phyloP scores from a whole-genome alignment of 1,140 invertebrate species.

The Myzus persicae region DNA sequence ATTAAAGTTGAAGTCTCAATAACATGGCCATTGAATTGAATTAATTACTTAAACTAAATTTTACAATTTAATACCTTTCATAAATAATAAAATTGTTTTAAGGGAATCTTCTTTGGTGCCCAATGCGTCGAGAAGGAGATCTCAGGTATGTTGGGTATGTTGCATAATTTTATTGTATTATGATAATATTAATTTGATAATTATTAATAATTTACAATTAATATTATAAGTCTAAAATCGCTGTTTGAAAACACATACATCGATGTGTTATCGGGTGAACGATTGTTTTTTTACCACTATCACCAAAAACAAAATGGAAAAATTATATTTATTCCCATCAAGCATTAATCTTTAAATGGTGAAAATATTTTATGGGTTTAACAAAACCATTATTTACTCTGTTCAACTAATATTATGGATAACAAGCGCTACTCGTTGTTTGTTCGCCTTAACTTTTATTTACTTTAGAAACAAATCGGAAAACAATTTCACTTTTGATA shows the following conservation, averaged over 20 bases:
- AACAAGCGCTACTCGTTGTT: constrained; percentile 40
- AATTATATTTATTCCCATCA: not conserved
- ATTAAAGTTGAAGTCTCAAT: no score
- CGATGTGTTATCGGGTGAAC: not conserved
- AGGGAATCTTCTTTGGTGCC: no score
- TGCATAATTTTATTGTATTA: no score
- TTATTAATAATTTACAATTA: no score
- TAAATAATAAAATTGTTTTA: no score
- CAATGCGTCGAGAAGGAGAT: no score
- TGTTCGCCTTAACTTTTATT: constrained; percentile 42
- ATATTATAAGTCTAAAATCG: not conserved
- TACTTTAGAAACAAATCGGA: constrained; percentile 55
- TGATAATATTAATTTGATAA: no score
- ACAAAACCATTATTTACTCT: constrained; percentile 51
- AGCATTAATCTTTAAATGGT: not conserved
- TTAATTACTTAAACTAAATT: no score
- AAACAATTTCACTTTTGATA: constrained; percentile 32
- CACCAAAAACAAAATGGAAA: not conserved
- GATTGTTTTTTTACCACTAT: not conserved
- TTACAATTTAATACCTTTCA: no score
- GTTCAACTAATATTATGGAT: constrained; percentile 28
- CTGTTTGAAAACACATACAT: not conserved
- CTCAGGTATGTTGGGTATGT: no score
- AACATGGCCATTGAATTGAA: no score
- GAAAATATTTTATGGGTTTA: constrained; percentile 8